A percentile compares a stretch with the other conserved stretches of the same genome.
These are phyloP conservation scores for Alcedo quadribrachys DNA, from an alignment of 2,797 vertebrate genomes.

Conservation along the genomic window DNA sequence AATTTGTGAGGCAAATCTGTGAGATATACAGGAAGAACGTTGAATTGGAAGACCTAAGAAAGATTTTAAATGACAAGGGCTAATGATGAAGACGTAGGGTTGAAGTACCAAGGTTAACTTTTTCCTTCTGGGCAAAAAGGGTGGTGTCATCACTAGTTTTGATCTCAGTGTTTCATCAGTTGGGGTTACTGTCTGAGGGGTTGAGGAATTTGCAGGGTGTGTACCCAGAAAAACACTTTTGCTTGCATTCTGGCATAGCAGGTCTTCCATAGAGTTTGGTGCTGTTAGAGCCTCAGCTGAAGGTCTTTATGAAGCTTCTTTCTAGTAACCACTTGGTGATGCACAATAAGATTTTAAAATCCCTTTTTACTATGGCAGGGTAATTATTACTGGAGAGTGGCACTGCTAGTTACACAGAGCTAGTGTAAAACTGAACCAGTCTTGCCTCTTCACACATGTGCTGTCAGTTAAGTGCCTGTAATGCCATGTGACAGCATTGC, in stretches of 20 bases:
- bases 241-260: neutral
- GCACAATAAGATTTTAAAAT: neutral
- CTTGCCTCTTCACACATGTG: neutral
- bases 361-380: neutral
- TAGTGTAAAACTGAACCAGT: neutral
- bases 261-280: neutral
- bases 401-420: neutral
- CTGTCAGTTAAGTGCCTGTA: neutral
- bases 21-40: neutral
- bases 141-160: neutral
- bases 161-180: neutral
- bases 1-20: neutral
- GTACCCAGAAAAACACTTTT: neutral
- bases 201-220: neutral
- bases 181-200: neutral
- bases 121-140: neutral
- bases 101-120: neutral
- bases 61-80: neutral
- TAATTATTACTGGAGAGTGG: neutral
- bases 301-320: neutral
- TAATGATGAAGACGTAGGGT: neutral
- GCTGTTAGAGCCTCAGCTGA: neutral
- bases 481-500: neutral
- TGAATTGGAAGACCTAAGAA: neutral
- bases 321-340: neutral